Evolutionary conservation across 1,140 invertebrate genomes (phyloP), one percentile per base, ranked within the genome.

Genomic region (Armadillidium nasatum): DNA sequence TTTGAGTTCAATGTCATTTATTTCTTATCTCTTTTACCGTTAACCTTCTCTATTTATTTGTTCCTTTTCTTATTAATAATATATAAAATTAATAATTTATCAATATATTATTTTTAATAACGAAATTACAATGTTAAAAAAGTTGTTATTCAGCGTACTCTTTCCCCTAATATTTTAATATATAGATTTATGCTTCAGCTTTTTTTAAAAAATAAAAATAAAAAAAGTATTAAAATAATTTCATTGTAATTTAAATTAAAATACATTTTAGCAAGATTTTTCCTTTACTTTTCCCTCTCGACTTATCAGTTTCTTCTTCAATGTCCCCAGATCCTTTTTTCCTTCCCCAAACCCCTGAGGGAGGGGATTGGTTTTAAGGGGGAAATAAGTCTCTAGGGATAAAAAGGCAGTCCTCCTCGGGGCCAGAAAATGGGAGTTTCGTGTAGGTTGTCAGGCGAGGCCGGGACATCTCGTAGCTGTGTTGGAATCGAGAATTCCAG

Each of bases 341-440:
- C 50, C 50, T 15, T 60, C 50, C 50, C 50, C 19, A 19, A 13
- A 19, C 50, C 19, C 50, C 50, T 60, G 11, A 60, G 19, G 50
- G 19, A 60, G 50, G 50, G 50, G 50, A 19, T 15, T 60, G 11
- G 50, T 13, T 60, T 60, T 60, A 15, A 60, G 50, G 50, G 50
- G 50, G 50, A 60, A 60, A 60, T 78, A 75, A 75, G 77, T 74
- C 77, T 75, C 77, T 11, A 73, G 77, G 77, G 77, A 78, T 78
- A 78, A 78, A 78, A 78, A 78, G 73, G 69, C 50, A 60, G 70
- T 74, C 73, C 22, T 73, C 77, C 77, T 78, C 44, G 77, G 77
- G 77, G 77, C 73, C 77, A 78, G 77, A 78, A 78, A 78, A 78
- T 78, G 77, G 77, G 77, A 78, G 77, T 78, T 78, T 67, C 77